Evolutionary conservation across 2,797 vertebrate species (phyloP), one percentile per base, ranked within the genome.

Genomic region (Anguilla megastoma): DNA sequence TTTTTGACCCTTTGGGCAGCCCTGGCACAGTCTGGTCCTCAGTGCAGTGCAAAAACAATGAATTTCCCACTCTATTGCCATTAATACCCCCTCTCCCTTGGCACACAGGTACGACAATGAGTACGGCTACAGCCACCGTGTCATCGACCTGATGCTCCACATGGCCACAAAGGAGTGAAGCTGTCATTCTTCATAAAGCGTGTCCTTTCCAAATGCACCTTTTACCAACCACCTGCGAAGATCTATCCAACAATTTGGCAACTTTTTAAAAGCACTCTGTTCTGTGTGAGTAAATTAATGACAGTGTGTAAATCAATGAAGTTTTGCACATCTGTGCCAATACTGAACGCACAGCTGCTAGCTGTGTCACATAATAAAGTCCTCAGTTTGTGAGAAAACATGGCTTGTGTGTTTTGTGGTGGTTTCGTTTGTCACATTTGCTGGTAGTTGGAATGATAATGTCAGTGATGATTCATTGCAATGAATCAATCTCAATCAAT

Each of bases 41-140:
- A 27, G 8, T n/a, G 10, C 9, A 69, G 24, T 69, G 24, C n/a
- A 69, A 60, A 45, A 45, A 45, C 41, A 45, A 45, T 45, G 41
- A 45, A 45, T 45, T 45, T 45, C 3, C 41, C 41, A 71, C 10
- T 71, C 9, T 45, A 33, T 10, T 36, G 6, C 7, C 18, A 82
- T 24, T 82, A 9, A 7, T 82, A 48, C 45, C 69, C 66, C 41
- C 84, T 52, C 21, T 60, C 45, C 0, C 84, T 79, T 2, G 41
- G 5, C 45, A 3, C 91, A 99, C 91, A 99, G 98, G 98, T 99
- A 99, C 56, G 98, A 99, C 95, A 99, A 99, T 0, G 98, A 99
- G 94, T 98, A 94, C 0, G 98, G 94, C 85, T 99, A 99, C 96
- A 99, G 98, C 96, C 96, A 95, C 95, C 97, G 98, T 50, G 98